A percentile compares a stretch with the other conserved stretches of the same genome.
Evolutionary conservation across 2,113 vertebrate genomes (phyloP).

Genomic region (Cyprinus carpio): DNA sequence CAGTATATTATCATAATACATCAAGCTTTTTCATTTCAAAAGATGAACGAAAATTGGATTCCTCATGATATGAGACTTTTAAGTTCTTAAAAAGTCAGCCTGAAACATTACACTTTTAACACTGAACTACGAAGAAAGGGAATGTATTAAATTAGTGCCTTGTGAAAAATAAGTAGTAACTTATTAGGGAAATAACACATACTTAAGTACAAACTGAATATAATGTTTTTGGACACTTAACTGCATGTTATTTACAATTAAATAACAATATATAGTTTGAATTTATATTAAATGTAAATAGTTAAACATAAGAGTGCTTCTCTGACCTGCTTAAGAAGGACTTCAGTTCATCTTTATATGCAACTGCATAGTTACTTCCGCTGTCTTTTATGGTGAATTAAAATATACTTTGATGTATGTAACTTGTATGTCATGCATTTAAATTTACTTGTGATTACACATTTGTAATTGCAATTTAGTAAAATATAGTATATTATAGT

Average conservation of each 20-base stretch:
- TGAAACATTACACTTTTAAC: not conserved
- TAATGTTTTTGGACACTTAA: not conserved
- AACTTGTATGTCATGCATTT: too few relatives aligned
- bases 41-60: not conserved
- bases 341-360: not conserved
- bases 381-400: not conserved
- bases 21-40: not conserved
- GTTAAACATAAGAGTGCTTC: not conserved
- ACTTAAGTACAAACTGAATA: not conserved
- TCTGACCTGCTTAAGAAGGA: not conserved
- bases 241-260: not conserved
- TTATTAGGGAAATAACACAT: not conserved
- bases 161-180: not conserved
- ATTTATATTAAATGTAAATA: not conserved
- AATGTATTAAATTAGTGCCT: not conserved
- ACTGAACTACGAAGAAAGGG: not conserved
- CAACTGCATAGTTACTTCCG: not conserved
- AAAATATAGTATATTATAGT: not conserved
- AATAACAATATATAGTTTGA: not conserved
- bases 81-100: not conserved
- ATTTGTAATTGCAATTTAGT: not conserved
- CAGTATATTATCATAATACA: not conserved
- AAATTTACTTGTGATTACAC: too few relatives aligned
- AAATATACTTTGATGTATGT: too few relatives aligned
- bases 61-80: not conserved